phyloP scores from a whole-genome alignment of 2,888 invertebrate genomes.

The Habroteleia sp. region DNA sequence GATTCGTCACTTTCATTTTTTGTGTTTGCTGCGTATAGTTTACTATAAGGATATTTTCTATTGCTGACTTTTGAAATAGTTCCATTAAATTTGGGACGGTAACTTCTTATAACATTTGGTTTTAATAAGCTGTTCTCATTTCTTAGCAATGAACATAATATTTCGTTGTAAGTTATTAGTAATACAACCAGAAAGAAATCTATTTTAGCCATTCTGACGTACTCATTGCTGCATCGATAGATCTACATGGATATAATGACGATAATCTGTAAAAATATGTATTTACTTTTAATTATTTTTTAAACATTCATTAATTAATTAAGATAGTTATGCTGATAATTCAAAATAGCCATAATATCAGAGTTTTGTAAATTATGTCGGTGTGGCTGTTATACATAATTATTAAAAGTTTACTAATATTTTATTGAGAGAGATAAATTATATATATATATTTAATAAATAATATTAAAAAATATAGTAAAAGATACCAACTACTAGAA shows the following conservation, averaged over 20 bases:
- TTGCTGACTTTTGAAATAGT: slow-evolving; percentile 15
- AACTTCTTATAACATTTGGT: slow-evolving; percentile 3
- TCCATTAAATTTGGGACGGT: slow-evolving; percentile 10
- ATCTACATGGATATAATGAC: slow-evolving; percentile 4
- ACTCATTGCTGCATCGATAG: slow-evolving; percentile 43
- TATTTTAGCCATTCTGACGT: slow-evolving; percentile 48
- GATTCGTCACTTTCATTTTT: slow-evolving; percentile 36
- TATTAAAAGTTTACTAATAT: too few relatives aligned
- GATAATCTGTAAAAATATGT: slow-evolving; percentile 23
- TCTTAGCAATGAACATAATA: slow-evolving; percentile 22
- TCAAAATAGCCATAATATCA: too few relatives aligned
- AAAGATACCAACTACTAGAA: too few relatives aligned
- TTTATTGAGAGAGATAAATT: too few relatives aligned
- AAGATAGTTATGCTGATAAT: too few relatives aligned
- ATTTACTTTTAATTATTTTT: not conserved
- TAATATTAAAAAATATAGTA: too few relatives aligned
- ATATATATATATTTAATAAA: too few relatives aligned
- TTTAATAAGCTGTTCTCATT: slow-evolving; percentile 10
- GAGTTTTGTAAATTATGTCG: too few relatives aligned
- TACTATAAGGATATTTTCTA: slow-evolving; percentile 11
- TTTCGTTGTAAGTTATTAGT: slow-evolving; percentile 27
- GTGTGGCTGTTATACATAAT: too few relatives aligned
- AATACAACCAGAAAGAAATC: slow-evolving; percentile 39
- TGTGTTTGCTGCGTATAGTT: too few relatives aligned
- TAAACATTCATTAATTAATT: too few relatives aligned